Evolutionary conservation across 2,888 invertebrate genomes (phyloP).

Genomic region (Conistra vaccinii): DNA sequence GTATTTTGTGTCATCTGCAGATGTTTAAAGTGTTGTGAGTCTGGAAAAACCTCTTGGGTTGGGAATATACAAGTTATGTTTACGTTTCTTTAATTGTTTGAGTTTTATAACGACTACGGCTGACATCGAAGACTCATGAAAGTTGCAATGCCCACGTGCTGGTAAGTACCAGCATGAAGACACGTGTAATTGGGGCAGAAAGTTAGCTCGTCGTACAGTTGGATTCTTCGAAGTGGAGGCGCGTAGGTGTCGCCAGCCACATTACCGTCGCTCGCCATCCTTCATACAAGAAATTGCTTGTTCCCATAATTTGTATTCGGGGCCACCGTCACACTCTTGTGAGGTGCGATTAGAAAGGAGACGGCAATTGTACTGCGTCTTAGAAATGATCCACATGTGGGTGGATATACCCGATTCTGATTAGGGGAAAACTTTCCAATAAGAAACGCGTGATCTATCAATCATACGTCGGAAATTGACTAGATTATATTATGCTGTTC

Average conservation of each 20-base stretch:
- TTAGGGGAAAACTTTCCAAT: conserved; percentile 70
- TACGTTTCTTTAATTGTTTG: conserved; percentile 4
- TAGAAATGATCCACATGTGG: conserved; percentile 82
- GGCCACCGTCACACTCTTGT: conserved; percentile 88
- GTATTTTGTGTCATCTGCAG: neutral
- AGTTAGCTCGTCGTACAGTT: conserved; percentile 83
- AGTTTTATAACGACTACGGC: neutral
- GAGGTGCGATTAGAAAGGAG: conserved; percentile 88
- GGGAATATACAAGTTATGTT: conserved; percentile 13
- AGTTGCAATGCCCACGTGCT: conserved; percentile 63
- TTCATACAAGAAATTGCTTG: conserved; percentile 88
- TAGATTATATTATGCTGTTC: neutral
- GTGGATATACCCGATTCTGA: conserved; percentile 76
- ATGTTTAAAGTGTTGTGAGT: neutral
- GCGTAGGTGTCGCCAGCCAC: conserved; percentile 86
- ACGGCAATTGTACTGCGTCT: conserved; percentile 84
- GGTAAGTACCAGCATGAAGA: conserved; percentile 56
- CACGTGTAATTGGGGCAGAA: conserved; percentile 84
- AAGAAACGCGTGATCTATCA: conserved; percentile 52
- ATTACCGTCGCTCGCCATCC: conserved; percentile 82
- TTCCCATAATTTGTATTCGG: conserved; percentile 89
- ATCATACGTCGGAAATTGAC: conserved; percentile 24
- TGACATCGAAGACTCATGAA: conserved; percentile 48
- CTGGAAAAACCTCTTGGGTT: conserved; percentile 10
- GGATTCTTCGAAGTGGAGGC: conserved; percentile 84